phyloP scores from a whole-genome alignment of 2,888 invertebrate genomes.

The Cistogaster globosa region DNA sequence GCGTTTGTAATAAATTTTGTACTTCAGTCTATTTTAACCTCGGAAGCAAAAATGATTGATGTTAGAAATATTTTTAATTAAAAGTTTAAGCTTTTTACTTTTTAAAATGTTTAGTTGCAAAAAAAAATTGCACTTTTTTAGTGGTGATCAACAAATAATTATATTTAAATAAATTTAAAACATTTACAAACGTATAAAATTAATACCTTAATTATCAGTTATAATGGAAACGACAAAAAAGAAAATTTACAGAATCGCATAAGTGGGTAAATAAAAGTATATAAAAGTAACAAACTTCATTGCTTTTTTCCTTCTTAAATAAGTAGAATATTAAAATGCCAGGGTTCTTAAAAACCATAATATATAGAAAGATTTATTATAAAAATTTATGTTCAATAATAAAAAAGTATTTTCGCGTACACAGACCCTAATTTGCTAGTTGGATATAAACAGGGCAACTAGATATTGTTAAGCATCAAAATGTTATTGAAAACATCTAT shows the following conservation, averaged over 20 bases:
- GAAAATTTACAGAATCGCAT: slow-evolving; percentile 50
- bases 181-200: slow-evolving; percentile 56
- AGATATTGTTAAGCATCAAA: too few species aligned
- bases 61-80: neutral
- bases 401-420: too few species aligned
- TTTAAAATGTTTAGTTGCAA: neutral
- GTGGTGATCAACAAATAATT: slow-evolving; percentile 64
- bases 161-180: slow-evolving; percentile 27
- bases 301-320: too few species aligned
- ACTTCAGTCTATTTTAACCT: slow-evolving; percentile 1
- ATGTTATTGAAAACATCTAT: too few species aligned
- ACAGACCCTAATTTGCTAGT: too few species aligned
- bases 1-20: slow-evolving; percentile 32
- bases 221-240: slow-evolving; percentile 33
- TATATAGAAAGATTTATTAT: too few species aligned
- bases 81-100: neutral
- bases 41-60: neutral
- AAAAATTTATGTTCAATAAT: too few species aligned
- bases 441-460: too few species aligned
- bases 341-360: too few species aligned
- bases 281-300: slow-evolving; percentile 11
- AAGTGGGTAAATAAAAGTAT: slow-evolving; percentile 53
- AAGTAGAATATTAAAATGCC: too few species aligned
- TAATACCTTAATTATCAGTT: slow-evolving; percentile 31
- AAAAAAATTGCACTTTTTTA: slow-evolving; percentile 68